These are phyloP conservation scores for Podilymbus podiceps DNA, from an alignment of 2,113 vertebrate genomes.

Conservation along the genomic window DNA sequence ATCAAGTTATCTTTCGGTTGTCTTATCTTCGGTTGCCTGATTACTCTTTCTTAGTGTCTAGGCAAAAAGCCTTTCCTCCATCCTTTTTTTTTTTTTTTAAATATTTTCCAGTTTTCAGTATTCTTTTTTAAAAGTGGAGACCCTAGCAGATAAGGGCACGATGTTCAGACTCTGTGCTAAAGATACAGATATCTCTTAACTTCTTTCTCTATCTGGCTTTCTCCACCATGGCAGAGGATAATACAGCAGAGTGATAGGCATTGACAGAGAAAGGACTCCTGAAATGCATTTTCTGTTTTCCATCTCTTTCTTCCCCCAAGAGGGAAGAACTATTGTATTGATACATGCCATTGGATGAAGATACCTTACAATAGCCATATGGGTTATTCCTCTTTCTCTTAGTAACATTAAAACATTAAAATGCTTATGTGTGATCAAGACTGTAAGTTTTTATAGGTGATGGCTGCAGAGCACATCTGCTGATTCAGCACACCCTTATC, in stretches of 20 bases:
- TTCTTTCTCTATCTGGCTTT: neutral
- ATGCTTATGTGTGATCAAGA: neutral
- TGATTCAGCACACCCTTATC: neutral
- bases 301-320: neutral
- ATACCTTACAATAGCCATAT: neutral
- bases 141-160: neutral
- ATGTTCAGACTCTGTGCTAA: neutral
- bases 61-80: neutral
- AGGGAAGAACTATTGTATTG: neutral
- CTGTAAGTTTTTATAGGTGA: neutral
- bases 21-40: neutral
- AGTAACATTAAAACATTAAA: neutral
- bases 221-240: neutral
- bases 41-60: neutral
- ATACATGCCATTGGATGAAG: neutral
- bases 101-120: neutral
- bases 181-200: neutral
- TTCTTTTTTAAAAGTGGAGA: neutral
- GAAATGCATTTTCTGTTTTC: neutral
- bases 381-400: neutral
- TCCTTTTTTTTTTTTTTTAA: neutral
- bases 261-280: neutral
- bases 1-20: neutral
- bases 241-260: neutral
- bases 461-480: neutral